Percentiles rank a stretch among this genome's conserved stretches.
These are phyloP conservation scores for Percopsis transmontana DNA, from an alignment of 2,113 vertebrate species.

Conservation along the genomic window DNA sequence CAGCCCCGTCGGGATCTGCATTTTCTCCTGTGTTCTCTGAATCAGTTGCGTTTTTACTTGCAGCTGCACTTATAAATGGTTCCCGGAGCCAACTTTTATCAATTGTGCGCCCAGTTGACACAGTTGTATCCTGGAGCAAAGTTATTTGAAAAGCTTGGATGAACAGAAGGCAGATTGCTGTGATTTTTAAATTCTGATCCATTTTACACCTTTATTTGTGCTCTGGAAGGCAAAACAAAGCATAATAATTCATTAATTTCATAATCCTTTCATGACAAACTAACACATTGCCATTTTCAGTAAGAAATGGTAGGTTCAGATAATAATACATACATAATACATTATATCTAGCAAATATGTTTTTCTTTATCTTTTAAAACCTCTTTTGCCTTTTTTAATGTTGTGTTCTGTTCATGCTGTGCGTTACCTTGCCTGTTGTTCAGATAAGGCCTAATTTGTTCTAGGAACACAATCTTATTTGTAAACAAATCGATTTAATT, in stretches of 20 bases:
- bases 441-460: no score
- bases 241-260: not conserved
- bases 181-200: slow-evolving; percentile 46
- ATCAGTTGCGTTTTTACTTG: not conserved
- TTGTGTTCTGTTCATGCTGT: not conserved
- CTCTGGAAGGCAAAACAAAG: slow-evolving; percentile 49
- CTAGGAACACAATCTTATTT: no score
- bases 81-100: slow-evolving; percentile 48
- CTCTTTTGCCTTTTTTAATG: not conserved
- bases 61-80: fast-evolving
- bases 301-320: not conserved
- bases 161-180: slow-evolving; percentile 51
- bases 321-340: no score
- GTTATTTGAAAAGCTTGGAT: slow-evolving; percentile 49
- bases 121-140: slow-evolving; percentile 35
- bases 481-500: no score
- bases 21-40: not conserved
- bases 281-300: not conserved
- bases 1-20: not conserved
- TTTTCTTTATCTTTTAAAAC: not conserved
- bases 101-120: slow-evolving; percentile 37
- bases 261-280: not conserved
- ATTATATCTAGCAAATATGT: not conserved
- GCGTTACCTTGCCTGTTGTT: no score
- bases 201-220: slow-evolving; percentile 38